These are phyloP conservation scores for Monopis laevigella DNA, from an alignment of 2,888 invertebrate genomes.

Conservation along the genomic window DNA sequence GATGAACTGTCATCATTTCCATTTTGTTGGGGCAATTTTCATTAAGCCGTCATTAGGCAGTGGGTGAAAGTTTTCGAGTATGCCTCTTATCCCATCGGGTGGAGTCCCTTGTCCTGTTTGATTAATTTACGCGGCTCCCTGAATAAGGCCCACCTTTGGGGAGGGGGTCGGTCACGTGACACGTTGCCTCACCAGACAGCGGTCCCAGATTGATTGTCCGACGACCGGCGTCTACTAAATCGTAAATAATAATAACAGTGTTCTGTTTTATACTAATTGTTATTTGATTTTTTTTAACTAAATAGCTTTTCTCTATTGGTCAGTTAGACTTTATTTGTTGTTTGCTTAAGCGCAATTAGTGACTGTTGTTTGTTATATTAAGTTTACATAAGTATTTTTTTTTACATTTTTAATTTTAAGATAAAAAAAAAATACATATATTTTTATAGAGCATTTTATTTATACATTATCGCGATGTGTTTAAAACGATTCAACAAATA, in stretches of 20 bases:
- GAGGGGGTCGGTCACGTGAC: conserved; percentile 6
- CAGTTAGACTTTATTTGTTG: too few species aligned
- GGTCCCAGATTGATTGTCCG: conserved; percentile 7
- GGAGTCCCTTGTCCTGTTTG: conserved; percentile 33
- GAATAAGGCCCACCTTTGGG: conserved; percentile 19
- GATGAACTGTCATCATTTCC: conserved; percentile 35
- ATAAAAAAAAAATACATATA: too few species aligned
- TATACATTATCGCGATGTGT: too few species aligned
- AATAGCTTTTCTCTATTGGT: too few species aligned
- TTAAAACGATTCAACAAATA: too few species aligned
- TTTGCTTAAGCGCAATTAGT: too few species aligned
- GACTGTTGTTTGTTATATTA: too few species aligned
- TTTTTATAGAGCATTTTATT: too few species aligned
- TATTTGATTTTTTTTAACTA: too few species aligned
- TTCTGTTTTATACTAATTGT: too few species aligned
- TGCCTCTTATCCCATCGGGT: conserved; percentile 33
- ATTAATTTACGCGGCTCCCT: conserved; percentile 40
- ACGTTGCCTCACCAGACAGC: conserved; percentile 8
- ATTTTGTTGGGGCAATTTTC: conserved; percentile 36
- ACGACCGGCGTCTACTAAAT: conserved; percentile 7
- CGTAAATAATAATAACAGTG: conserved; percentile 7
- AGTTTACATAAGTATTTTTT: too few species aligned
- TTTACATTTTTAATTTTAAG: too few species aligned
- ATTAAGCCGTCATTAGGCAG: conserved; percentile 46
- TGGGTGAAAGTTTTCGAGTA: conserved; percentile 36